Percentiles rank a stretch among this genome's conserved stretches.
These are phyloP conservation scores for Agrochola lota DNA, from an alignment of 2,888 invertebrate genomes.

Conservation along the genomic window DNA sequence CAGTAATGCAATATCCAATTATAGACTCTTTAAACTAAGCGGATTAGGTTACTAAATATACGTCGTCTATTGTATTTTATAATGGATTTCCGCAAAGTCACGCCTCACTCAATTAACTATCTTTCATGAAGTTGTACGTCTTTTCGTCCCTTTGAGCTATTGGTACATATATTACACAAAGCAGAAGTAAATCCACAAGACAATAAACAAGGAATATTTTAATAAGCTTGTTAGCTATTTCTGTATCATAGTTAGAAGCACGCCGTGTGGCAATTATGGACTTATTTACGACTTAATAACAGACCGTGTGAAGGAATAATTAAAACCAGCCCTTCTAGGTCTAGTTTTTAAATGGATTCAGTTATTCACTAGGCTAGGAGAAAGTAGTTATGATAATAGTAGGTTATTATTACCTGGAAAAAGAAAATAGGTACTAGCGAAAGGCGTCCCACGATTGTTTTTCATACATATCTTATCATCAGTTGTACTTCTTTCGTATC, in stretches of 20 bases:
- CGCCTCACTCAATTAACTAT: too few species aligned
- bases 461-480: neutral
- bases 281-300: slow-evolving; percentile 53
- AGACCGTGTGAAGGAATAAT: slow-evolving; percentile 25
- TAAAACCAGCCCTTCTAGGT: slow-evolving; percentile 9
- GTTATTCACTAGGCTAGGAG: neutral
- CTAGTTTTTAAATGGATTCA: slow-evolving; percentile 19
- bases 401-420: neutral
- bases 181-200: neutral
- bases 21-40: too few species aligned
- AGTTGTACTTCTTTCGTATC: neutral
- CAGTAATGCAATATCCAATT: too few species aligned
- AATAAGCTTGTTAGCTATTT: slow-evolving; percentile 40
- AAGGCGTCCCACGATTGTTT: neutral
- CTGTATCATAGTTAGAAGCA: slow-evolving; percentile 30
- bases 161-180: neutral
- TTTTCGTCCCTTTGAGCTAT: neutral
- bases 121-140: too few species aligned
- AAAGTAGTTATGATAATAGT: neutral
- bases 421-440: neutral
- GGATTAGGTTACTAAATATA: too few species aligned
- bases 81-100: too few species aligned
- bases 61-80: too few species aligned
- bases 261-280: slow-evolving; percentile 35
- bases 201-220: slow-evolving; percentile 31